Conservation (phyloP, 2,888 invertebrate genomes). For the Agrotis exclamationis region DNA sequence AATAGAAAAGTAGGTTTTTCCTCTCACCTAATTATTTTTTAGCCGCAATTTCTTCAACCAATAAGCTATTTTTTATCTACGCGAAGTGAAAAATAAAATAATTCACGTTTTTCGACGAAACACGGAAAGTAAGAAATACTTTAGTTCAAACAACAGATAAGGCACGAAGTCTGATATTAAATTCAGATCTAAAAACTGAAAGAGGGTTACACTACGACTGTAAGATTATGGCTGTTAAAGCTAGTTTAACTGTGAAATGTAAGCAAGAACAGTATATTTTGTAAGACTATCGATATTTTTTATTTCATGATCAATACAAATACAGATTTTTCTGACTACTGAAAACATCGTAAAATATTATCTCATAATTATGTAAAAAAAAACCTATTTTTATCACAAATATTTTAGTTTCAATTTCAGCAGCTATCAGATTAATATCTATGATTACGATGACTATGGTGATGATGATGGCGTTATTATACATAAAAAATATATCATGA, state of each 20-base stretch:
- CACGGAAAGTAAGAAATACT: slow-evolving; percentile 29
- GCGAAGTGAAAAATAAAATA: slow-evolving; percentile 46
- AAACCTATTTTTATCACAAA: too few relatives aligned
- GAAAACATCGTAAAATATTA: too few relatives aligned
- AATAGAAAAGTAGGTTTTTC: background rate
- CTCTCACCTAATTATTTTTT: background rate
- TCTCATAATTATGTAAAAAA: too few relatives aligned
- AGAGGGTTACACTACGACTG: background rate
- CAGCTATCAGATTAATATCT: too few relatives aligned
- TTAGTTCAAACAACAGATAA: slow-evolving; percentile 54
- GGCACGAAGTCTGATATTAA: slow-evolving; percentile 56
- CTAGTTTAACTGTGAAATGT: too few relatives aligned
- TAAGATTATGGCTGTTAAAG: background rate
- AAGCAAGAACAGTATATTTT: too few relatives aligned
- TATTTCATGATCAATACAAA: background rate
- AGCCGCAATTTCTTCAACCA: slow-evolving; percentile 5
- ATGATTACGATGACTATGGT: too few relatives aligned
- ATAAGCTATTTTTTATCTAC: slow-evolving; percentile 50
- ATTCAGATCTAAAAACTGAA: slow-evolving; percentile 43
- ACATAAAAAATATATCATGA: too few relatives aligned
- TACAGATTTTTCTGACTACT: background rate
- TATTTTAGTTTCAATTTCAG: too few relatives aligned
- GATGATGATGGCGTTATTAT: too few relatives aligned
- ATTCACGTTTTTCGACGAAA: slow-evolving; percentile 48
- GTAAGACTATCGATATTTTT: background rate